Evolutionary conservation across 2,888 invertebrate species (phyloP).

Genomic region (Euplexia lucipara): DNA sequence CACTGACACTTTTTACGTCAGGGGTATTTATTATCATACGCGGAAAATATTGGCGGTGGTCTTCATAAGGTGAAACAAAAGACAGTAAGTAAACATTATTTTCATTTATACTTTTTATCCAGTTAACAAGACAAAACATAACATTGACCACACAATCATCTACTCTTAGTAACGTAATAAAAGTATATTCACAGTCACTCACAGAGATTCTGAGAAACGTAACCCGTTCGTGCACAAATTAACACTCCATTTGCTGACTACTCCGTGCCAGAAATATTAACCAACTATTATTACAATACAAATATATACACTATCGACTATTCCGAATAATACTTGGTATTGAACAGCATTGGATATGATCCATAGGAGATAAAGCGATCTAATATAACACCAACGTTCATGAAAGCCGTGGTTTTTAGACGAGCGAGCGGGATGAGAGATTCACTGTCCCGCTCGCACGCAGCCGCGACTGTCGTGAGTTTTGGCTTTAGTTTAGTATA

Average conservation of each 20-base stretch:
- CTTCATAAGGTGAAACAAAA: neutral
- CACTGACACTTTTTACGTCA: no score
- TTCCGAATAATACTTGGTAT: constrained; percentile 53
- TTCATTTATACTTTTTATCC: neutral
- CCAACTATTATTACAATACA: constrained; percentile 25
- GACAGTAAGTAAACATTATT: neutral
- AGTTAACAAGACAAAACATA: neutral
- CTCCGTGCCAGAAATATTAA: constrained; percentile 25
- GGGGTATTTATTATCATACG: no score
- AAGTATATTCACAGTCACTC: neutral
- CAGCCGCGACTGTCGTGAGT: neutral
- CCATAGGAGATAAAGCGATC: constrained; percentile 42
- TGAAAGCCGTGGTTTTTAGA: neutral
- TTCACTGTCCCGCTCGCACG: neutral
- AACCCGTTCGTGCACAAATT: neutral
- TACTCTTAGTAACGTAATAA: neutral
- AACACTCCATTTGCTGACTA: constrained; percentile 37
- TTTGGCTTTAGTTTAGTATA: constrained; percentile 23
- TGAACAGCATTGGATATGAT: constrained; percentile 45
- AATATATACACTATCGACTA: constrained; percentile 35
- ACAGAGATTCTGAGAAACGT: neutral
- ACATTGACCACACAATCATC: neutral
- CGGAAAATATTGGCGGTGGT: neutral
- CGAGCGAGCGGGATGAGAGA: neutral
- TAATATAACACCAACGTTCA: constrained; percentile 9